phyloP scores from a whole-genome alignment of 1,140 invertebrate species.

The Capitella teleta region DNA sequence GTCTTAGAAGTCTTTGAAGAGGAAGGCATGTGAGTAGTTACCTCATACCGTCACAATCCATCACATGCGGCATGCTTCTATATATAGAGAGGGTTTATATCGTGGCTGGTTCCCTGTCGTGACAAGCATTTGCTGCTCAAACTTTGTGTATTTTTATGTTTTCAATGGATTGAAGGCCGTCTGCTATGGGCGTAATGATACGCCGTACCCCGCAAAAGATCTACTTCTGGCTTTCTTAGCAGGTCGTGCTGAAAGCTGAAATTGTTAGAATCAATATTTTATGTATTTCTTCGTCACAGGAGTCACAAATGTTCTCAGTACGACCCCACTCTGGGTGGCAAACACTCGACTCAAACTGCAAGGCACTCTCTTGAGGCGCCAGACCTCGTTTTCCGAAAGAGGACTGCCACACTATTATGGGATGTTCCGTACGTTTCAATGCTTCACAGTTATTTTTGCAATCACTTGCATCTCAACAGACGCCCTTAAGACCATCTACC shows the following conservation, averaged over 20 bases:
- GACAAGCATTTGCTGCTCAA: constrained; percentile 69
- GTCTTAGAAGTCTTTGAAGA: constrained; percentile 52
- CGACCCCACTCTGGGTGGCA: constrained; percentile 82
- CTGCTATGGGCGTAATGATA: constrained; percentile 26
- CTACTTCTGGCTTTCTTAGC: constrained; percentile 67
- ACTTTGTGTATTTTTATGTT: constrained; percentile 86
- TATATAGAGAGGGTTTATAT: constrained; percentile 53
- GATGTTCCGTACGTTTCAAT: constrained; percentile 42
- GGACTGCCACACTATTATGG: constrained; percentile 41
- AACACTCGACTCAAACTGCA: constrained; percentile 74
- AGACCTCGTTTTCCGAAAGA: constrained; percentile 17
- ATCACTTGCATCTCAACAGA: constrained; percentile 33
- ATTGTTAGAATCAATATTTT: not conserved
- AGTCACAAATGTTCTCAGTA: constrained; percentile 67
- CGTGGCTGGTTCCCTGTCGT: constrained; percentile 69
- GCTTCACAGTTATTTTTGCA: not conserved
- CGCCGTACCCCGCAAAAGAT: constrained; percentile 57
- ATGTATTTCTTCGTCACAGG: constrained; percentile 40
- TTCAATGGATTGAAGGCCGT: constrained; percentile 69
- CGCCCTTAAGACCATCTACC: constrained; percentile 52
- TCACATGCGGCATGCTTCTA: not conserved
- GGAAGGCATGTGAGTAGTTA: constrained; percentile 58
- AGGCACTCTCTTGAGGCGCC: constrained; percentile 40
- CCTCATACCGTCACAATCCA: not conserved
- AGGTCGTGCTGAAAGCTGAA: constrained; percentile 40